Percentiles rank a stretch among this genome's conserved stretches.
These are phyloP conservation scores for Tiliacea aurago DNA, from an alignment of 2,888 invertebrate genomes.

Conservation along the genomic window DNA sequence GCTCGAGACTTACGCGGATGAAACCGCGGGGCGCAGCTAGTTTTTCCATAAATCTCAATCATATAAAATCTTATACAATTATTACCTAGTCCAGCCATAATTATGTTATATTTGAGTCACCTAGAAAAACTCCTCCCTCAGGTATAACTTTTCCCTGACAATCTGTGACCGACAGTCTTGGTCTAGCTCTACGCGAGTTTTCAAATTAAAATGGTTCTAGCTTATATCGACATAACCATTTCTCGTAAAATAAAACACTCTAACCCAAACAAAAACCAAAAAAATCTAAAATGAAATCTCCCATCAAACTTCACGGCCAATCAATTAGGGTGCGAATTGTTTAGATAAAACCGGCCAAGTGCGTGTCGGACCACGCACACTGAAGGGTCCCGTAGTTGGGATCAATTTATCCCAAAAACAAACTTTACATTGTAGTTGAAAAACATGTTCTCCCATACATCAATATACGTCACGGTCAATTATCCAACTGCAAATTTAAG, in stretches of 20 bases:
- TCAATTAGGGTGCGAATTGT: slow-evolving; percentile 71
- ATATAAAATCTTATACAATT: background rate
- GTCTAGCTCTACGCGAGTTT: background rate
- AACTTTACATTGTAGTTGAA: too few species aligned
- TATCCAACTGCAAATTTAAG: too few species aligned
- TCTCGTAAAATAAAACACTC: background rate
- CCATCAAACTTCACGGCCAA: slow-evolving; percentile 59
- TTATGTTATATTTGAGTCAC: background rate
- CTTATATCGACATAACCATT: too few species aligned
- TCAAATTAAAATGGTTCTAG: background rate
- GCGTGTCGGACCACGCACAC: too few species aligned
- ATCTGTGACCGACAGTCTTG: background rate
- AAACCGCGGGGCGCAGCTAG: too few species aligned
- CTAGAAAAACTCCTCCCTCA: too few species aligned
- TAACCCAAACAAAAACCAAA: slow-evolving; percentile 14
- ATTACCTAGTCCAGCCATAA: too few species aligned
- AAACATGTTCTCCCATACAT: too few species aligned
- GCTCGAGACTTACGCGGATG: too few species aligned
- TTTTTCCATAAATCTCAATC: background rate
- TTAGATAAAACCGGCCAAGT: slow-evolving; percentile 49
- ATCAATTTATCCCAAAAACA: too few species aligned
- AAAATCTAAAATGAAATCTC: slow-evolving; percentile 35
- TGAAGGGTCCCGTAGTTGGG: too few species aligned
- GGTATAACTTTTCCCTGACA: background rate
- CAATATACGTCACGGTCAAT: too few species aligned